Percentiles rank a stretch among this genome's conserved stretches.
Conservation (phyloP, 2,113 vertebrate genomes). For the Hypocryptadius cinnamomeus region DNA sequence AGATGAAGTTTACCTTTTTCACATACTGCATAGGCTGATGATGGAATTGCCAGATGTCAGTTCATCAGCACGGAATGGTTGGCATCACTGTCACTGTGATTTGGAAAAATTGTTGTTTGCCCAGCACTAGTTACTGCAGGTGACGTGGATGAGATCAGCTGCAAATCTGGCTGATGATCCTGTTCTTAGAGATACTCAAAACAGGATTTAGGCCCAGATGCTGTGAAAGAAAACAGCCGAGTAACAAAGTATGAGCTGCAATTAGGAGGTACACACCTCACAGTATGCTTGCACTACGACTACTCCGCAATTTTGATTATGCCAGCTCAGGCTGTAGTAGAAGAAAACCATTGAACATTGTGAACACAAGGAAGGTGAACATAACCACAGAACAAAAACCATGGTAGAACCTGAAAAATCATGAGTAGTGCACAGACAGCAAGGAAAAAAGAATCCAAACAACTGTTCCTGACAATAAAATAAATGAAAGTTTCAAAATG, state of each 20-base stretch:
- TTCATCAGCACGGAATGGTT: neutral
- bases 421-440: neutral
- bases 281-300: neutral
- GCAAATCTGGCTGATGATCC: neutral
- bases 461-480: neutral
- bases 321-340: neutral
- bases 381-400: neutral
- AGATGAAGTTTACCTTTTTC: neutral
- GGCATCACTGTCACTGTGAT: neutral
- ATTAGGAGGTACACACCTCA: neutral
- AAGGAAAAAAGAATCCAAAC: neutral
- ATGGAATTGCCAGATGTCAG: neutral
- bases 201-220: neutral
- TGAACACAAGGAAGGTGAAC: neutral
- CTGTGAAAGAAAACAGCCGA: neutral
- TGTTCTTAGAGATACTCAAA: neutral
- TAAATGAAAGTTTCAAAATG: neutral
- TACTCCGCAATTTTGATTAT: neutral
- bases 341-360: neutral
- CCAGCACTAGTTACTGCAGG: neutral
- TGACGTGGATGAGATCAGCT: neutral
- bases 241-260: neutral
- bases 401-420: neutral
- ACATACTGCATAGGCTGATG: neutral
- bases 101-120: neutral